Conservation (phyloP, 2,113 vertebrate genomes). For the Choloepus hoffmanni region DNA sequence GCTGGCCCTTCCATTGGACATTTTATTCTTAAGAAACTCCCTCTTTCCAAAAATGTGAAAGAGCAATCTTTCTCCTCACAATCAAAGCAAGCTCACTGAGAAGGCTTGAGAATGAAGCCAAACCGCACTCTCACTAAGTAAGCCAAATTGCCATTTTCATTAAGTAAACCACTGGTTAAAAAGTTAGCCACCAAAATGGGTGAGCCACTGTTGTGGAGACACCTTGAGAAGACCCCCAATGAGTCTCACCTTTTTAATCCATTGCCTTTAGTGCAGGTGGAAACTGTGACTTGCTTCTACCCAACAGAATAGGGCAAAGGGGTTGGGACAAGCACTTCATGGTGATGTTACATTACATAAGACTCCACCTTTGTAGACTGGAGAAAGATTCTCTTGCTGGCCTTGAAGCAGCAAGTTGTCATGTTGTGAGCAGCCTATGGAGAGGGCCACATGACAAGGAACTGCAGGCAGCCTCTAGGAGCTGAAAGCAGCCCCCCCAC, state of each 20-base stretch:
- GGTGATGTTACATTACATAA: background rate
- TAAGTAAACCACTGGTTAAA: slow-evolving; percentile 31
- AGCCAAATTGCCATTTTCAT: slow-evolving; percentile 34
- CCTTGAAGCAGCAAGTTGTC: background rate
- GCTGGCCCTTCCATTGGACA: background rate
- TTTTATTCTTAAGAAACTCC: slow-evolving; percentile 28
- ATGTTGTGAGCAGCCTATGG: background rate
- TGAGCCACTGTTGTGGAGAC: background rate
- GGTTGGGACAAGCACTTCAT: background rate
- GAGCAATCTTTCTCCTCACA: background rate
- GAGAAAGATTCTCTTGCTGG: background rate
- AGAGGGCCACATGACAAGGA: background rate
- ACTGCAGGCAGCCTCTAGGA: background rate
- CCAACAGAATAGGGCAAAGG: background rate
- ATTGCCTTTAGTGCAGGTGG: background rate
- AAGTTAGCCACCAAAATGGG: slow-evolving; percentile 21
- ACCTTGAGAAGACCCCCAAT: background rate
- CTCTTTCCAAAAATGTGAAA: background rate
- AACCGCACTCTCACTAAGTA: background rate
- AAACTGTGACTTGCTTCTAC: slow-evolving; percentile 18
- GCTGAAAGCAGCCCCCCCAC: background rate
- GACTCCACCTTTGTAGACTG: slow-evolving; percentile 11
- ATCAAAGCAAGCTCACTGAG: slow-evolving; percentile 30
- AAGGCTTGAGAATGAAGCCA: slow-evolving; percentile 26
- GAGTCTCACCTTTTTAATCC: background rate